Percentiles rank a stretch among this genome's conserved stretches.
These are phyloP conservation scores for honey bee (Apis mellifera) DNA, from an alignment of 1,140 invertebrate genomes.

Conservation along the genomic window DNA sequence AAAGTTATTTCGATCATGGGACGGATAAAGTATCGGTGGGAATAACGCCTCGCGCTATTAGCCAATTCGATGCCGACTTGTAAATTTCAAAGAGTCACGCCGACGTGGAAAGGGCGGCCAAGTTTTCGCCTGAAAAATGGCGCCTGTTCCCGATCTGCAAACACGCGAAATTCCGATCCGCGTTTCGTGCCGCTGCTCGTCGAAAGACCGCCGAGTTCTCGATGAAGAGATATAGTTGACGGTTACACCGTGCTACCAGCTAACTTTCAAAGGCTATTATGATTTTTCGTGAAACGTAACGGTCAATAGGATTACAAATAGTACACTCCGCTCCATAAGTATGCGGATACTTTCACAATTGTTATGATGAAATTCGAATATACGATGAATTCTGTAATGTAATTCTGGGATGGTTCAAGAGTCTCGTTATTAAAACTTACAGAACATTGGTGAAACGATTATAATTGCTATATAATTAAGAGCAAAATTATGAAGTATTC, in stretches of 20 bases:
- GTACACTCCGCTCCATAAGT: too few relatives aligned
- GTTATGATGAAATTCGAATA: too few relatives aligned
- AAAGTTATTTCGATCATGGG: not conserved
- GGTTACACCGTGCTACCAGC: constrained; percentile 10
- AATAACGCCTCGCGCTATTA: not conserved
- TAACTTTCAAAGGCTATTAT: constrained; percentile 34
- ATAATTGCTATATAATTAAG: too few relatives aligned
- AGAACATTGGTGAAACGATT: too few relatives aligned
- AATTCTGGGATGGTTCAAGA: too few relatives aligned
- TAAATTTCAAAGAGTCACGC: constrained; percentile 37
- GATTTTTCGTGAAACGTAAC: constrained; percentile 28
- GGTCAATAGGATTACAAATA: not conserved
- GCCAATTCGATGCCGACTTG: not conserved
- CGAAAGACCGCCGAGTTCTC: constrained; percentile 39
- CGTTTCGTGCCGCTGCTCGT: constrained; percentile 57
- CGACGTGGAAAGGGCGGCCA: not conserved
- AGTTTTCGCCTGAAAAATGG: constrained; percentile 40
- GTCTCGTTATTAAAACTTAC: too few relatives aligned
- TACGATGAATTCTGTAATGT: too few relatives aligned
- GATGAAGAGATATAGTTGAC: constrained; percentile 53
- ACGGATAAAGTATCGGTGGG: not conserved
- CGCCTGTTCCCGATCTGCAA: not conserved
- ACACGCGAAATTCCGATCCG: constrained; percentile 65
- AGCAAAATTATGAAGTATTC: too few relatives aligned
- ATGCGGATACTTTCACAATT: too few relatives aligned